These are phyloP conservation scores for Toxotes lorentzi DNA, from an alignment of 2,797 vertebrate species.

Conservation along the genomic window DNA sequence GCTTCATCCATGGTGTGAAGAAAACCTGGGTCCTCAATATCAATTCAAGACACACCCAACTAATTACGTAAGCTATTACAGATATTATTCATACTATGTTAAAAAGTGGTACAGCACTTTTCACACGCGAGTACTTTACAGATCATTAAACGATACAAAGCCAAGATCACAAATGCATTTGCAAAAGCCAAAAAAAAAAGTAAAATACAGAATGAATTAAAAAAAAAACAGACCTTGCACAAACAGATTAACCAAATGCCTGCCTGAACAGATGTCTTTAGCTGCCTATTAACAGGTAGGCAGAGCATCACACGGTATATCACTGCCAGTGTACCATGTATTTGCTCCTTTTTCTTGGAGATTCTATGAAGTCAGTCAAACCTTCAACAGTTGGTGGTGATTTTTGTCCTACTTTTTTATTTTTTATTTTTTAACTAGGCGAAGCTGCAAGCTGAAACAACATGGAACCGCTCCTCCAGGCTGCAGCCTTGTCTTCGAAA, in stretches of 20 bases:
- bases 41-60: fast-evolving
- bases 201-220: too few species aligned
- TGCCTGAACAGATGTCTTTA: too few species aligned
- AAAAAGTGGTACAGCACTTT: too few species aligned
- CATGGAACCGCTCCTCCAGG: constrained; percentile 29
- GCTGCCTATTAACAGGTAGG: too few species aligned
- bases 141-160: too few species aligned
- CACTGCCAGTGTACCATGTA: too few species aligned
- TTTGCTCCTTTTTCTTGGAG: background rate
- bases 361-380: background rate
- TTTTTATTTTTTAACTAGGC: constrained; percentile 31
- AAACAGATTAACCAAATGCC: too few species aligned
- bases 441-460: constrained; percentile 66
- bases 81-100: background rate
- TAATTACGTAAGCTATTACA: constrained; percentile 10
- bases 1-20: constrained; percentile 52
- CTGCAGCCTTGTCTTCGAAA: constrained; percentile 73
- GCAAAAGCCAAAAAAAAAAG: too few species aligned
- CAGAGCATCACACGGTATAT: too few species aligned
- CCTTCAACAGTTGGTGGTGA: background rate
- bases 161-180: too few species aligned
- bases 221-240: too few species aligned
- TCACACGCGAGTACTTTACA: too few species aligned
- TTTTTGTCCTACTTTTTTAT: background rate
- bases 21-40: fast-evolving